Conservation (phyloP, 2,113 vertebrate species). For the Mobula birostris region DNA sequence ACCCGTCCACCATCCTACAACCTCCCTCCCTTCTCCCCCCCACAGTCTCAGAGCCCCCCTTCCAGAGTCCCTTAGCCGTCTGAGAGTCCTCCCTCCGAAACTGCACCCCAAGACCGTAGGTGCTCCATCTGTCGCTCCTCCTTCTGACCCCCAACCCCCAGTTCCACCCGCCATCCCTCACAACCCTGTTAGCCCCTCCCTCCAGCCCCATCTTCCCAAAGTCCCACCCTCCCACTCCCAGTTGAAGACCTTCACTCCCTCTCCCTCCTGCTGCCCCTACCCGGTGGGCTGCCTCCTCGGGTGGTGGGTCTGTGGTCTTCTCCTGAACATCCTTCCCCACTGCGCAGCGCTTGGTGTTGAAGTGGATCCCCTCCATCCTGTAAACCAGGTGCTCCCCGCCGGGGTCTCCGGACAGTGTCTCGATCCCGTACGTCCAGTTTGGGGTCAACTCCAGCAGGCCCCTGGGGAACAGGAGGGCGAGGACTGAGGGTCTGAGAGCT, state of each 20-base stretch:
- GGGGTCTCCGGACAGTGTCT: conserved; percentile 45
- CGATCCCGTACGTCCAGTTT: conserved; percentile 64
- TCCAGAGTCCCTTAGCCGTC: not conserved
- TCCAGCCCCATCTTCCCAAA: no score
- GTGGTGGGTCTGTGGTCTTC: conserved; percentile 40
- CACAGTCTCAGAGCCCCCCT: not conserved
- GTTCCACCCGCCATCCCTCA: not conserved
- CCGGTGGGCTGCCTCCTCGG: conserved; percentile 44
- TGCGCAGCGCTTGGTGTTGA: conserved; percentile 40
- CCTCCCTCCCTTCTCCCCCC: not conserved
- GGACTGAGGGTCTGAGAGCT: no score
- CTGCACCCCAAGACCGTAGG: no score
- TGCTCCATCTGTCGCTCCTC: not conserved
- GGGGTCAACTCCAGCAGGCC: conserved; percentile 66
- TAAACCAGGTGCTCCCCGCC: conserved; percentile 48
- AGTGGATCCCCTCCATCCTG: conserved; percentile 39
- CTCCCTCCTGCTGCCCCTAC: conserved; percentile 43
- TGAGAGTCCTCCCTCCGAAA: no score
- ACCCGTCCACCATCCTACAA: not conserved
- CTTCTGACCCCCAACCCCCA: not conserved
- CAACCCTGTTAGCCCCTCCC: not conserved
- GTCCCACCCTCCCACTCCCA: not conserved
- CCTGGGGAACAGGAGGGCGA: conserved; percentile 47
- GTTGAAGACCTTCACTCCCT: not conserved
- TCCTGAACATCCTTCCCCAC: not conserved